These are phyloP conservation scores for Tromatobia lineatoria DNA, from an alignment of 2,888 invertebrate genomes.

Conservation along the genomic window DNA sequence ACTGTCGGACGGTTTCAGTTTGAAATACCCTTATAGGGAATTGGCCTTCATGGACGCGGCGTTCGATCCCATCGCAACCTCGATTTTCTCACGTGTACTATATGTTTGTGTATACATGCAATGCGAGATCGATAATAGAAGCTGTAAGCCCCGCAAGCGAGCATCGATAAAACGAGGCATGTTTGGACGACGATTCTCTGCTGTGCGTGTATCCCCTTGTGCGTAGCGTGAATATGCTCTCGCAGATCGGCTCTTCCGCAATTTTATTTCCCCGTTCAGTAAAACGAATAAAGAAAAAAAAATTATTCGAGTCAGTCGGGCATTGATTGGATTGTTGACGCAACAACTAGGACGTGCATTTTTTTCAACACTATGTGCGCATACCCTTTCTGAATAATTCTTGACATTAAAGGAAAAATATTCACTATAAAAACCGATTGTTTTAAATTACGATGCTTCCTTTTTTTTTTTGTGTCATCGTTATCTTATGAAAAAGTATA, in stretches of 20 bases:
- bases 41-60: conserved; percentile 13
- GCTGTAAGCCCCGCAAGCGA: conserved; percentile 51
- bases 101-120: conserved; percentile 24
- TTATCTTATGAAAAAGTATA: too few species aligned
- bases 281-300: neutral
- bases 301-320: conserved; percentile 22
- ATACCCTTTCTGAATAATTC: neutral
- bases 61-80: conserved; percentile 58
- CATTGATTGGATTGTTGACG: conserved; percentile 10
- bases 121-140: conserved; percentile 60
- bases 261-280: conserved; percentile 38
- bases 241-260: conserved; percentile 26
- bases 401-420: too few species aligned
- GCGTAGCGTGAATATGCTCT: conserved; percentile 26
- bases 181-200: conserved; percentile 38
- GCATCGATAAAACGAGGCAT: conserved; percentile 51
- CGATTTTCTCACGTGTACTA: conserved; percentile 37
- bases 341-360: neutral
- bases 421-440: too few species aligned
- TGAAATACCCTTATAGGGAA: conserved; percentile 5
- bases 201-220: conserved; percentile 31
- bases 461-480: too few species aligned
- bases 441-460: too few species aligned
- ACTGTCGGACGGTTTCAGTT: neutral
- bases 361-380: neutral